These are phyloP conservation scores for Tuta absoluta DNA, from an alignment of 2,888 invertebrate genomes.

Conservation along the genomic window DNA sequence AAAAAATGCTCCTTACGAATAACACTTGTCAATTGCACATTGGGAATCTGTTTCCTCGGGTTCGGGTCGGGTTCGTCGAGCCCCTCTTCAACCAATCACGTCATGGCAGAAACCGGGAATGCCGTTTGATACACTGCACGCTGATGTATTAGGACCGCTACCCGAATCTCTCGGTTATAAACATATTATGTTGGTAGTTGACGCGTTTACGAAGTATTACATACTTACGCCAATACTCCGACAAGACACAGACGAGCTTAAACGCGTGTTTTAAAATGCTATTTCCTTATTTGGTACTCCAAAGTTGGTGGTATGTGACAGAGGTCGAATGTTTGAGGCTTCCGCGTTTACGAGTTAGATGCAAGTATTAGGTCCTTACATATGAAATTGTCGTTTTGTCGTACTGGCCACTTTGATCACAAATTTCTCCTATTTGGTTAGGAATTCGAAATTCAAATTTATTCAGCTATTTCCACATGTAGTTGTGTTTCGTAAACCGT, in stretches of 20 bases:
- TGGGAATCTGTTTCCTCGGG: too few species aligned
- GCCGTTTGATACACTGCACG: slow-evolving; percentile 26
- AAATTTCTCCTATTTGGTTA: too few species aligned
- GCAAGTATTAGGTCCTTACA: too few species aligned
- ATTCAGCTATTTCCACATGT: too few species aligned
- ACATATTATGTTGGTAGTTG: slow-evolving; percentile 22
- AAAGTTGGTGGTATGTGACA: slow-evolving; percentile 22
- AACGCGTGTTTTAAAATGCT: background rate
- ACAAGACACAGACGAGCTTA: slow-evolving; percentile 3
- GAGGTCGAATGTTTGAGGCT: slow-evolving; percentile 28
- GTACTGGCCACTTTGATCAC: too few species aligned
- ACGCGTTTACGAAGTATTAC: slow-evolving; percentile 27
- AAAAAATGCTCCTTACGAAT: too few species aligned
- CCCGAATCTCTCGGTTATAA: slow-evolving; percentile 24
- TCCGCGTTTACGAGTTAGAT: slow-evolving; percentile 17
- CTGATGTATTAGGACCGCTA: slow-evolving; percentile 27
- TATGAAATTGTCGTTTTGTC: too few species aligned
- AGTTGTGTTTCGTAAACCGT: too few species aligned
- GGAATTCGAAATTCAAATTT: too few species aligned
- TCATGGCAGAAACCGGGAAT: slow-evolving; percentile 27
- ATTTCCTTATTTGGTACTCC: slow-evolving; percentile 29
- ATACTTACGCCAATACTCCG: slow-evolving; percentile 16
- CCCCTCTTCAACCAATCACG: slow-evolving; percentile 16
- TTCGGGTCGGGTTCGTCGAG: slow-evolving; percentile 1
- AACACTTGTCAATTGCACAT: too few species aligned